Percentiles rank a stretch among this genome's conserved stretches.
phyloP scores from a whole-genome alignment of 64 coral and sea anemone species.

The Montipora sp. region DNA sequence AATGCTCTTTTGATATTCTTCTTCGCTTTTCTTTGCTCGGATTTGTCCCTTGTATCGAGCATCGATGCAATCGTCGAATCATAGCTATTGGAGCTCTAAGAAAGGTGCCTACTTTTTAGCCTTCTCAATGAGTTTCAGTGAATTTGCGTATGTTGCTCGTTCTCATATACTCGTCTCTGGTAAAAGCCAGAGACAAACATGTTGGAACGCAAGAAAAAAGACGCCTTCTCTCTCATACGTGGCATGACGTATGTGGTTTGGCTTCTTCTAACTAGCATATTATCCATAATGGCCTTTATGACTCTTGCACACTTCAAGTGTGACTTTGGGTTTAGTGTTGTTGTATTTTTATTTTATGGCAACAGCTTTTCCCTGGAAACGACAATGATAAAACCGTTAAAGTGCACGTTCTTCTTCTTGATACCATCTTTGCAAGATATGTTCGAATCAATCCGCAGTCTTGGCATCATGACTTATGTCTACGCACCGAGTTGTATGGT shows the following conservation, averaged over 20 bases:
- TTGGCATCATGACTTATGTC: slow-evolving; percentile 17
- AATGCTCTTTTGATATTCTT: no score
- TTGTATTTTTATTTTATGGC: neutral
- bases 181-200: neutral
- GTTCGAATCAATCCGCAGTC: slow-evolving; percentile 20
- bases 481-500: slow-evolving; percentile 32
- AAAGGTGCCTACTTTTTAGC: no score
- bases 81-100: no score
- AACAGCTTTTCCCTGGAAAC: slow-evolving; percentile 2
- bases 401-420: slow-evolving; percentile 32
- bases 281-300: no score
- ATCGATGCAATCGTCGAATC: no score
- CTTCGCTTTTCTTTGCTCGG: no score
- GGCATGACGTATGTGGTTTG: no score
- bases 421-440: slow-evolving; percentile 35
- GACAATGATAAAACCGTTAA: slow-evolving; percentile 20
- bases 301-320: neutral
- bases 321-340: neutral
- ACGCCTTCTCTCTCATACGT: no score
- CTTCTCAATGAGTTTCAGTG: no score
- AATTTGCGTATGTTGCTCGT: neutral
- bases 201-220: no score
- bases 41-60: no score
- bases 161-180: neutral
- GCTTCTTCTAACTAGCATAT: no score